phyloP scores from a whole-genome alignment of 1,140 invertebrate genomes.

The Leguminivora glycinivorella region DNA sequence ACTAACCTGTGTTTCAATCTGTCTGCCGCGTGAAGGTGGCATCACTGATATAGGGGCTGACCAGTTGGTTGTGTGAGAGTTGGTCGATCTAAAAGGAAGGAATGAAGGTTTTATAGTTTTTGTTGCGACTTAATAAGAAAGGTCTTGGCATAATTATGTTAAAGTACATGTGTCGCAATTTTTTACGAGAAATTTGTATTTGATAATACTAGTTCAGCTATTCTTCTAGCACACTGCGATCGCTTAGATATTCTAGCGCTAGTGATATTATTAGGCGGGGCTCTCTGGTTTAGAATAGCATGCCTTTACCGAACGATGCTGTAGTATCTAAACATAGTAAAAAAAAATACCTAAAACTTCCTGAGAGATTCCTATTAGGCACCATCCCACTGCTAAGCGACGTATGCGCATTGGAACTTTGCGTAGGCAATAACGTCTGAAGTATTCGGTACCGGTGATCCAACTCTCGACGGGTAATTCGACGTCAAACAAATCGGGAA shows the following conservation, averaged over 20 bases:
- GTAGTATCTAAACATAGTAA: too few relatives aligned
- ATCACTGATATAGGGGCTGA: slow-evolving; percentile 76
- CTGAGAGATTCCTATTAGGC: slow-evolving; percentile 76
- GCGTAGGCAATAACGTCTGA: slow-evolving; percentile 83
- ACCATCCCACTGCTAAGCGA: slow-evolving; percentile 78
- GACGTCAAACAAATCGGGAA: slow-evolving; percentile 74
- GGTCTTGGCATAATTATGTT: too few relatives aligned
- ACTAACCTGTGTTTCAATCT: slow-evolving; percentile 71
- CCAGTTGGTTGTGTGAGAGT: slow-evolving; percentile 78
- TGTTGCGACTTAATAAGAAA: too few relatives aligned
- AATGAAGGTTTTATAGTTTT: background rate
- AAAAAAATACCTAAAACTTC: slow-evolving; percentile 77
- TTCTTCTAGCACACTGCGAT: too few relatives aligned
- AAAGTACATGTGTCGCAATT: too few relatives aligned
- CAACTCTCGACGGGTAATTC: slow-evolving; percentile 85
- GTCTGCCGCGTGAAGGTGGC: slow-evolving; percentile 74
- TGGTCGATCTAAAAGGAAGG: slow-evolving; percentile 72
- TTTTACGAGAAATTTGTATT: too few relatives aligned
- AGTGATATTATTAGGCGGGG: too few relatives aligned
- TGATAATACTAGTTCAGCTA: too few relatives aligned
- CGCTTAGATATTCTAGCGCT: too few relatives aligned
- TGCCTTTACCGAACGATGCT: too few relatives aligned
- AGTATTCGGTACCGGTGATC: slow-evolving; percentile 81
- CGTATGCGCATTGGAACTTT: slow-evolving; percentile 83
- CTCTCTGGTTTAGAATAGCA: too few relatives aligned